Conservation (phyloP, 2,888 invertebrate genomes). For the Pheosia gnoma region DNA sequence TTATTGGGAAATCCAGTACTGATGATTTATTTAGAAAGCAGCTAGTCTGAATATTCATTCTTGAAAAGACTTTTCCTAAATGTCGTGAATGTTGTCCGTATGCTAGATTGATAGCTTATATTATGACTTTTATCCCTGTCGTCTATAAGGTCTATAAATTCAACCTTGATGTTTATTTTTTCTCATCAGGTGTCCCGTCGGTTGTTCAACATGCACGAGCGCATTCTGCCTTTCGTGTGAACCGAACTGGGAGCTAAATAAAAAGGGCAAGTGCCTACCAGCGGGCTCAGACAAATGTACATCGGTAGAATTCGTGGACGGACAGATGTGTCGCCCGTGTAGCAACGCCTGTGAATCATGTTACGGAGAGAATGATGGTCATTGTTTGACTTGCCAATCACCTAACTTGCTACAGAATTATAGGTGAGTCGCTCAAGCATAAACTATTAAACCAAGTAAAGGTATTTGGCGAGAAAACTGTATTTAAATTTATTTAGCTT, state of each 20-base stretch:
- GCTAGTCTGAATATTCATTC: too few species aligned
- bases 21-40: too few species aligned
- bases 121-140: too few species aligned
- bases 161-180: slow-evolving; percentile 7
- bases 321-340: slow-evolving; percentile 88
- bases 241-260: slow-evolving; percentile 89
- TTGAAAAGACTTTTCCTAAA: too few species aligned
- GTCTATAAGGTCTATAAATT: too few species aligned
- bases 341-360: slow-evolving; percentile 93
- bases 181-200: slow-evolving; percentile 86
- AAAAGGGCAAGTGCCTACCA: slow-evolving; percentile 89
- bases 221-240: slow-evolving; percentile 90
- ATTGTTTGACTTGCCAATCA: slow-evolving; percentile 90
- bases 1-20: too few species aligned
- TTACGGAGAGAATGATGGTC: slow-evolving; percentile 88
- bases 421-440: slow-evolving; percentile 49
- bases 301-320: slow-evolving; percentile 85
- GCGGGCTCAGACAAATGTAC: slow-evolving; percentile 88
- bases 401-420: slow-evolving; percentile 88
- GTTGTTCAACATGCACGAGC: slow-evolving; percentile 90
- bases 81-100: too few species aligned
- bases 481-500: too few species aligned
- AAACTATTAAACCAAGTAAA: too few species aligned
- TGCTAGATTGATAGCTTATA: too few species aligned
- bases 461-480: too few species aligned